Percentiles rank a stretch among this genome's conserved stretches.
Conservation (phyloP, 1,140 invertebrate genomes). For the Drosophila sp. region DNA sequence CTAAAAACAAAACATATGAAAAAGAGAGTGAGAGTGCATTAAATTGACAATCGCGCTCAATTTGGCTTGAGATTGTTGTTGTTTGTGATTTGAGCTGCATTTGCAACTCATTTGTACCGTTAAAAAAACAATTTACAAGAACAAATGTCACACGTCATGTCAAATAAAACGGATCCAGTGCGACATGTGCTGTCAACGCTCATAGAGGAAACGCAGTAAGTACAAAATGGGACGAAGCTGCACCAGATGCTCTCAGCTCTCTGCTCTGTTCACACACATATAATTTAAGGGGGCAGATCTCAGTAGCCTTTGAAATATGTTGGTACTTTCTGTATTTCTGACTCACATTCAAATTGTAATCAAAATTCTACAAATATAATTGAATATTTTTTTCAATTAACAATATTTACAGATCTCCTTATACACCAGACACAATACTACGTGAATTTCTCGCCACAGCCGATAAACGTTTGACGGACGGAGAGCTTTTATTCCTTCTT, state of each 20-base stretch:
- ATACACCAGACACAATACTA: slow-evolving; percentile 64
- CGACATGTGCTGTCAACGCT: slow-evolving; percentile 57
- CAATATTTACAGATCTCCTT: slow-evolving; percentile 44
- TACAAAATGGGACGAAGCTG: slow-evolving; percentile 8
- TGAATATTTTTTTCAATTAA: background rate
- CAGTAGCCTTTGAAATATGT: background rate
- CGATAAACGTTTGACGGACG: slow-evolving; percentile 51
- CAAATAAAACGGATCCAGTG: slow-evolving; percentile 52
- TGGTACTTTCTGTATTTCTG: background rate
- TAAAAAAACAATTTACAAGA: slow-evolving; percentile 20
- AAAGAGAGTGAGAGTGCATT: slow-evolving; percentile 20
- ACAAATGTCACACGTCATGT: slow-evolving; percentile 14
- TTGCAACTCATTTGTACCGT: slow-evolving; percentile 33
- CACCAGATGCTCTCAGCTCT: slow-evolving; percentile 30
- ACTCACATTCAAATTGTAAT: background rate
- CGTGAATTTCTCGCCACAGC: slow-evolving; percentile 65
- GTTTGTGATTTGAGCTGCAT: slow-evolving; percentile 15
- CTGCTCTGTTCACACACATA: background rate
- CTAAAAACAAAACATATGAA: slow-evolving; percentile 6
- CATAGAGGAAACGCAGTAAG: slow-evolving; percentile 65
- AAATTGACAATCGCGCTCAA: slow-evolving; percentile 38
- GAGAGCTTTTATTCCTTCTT: slow-evolving; percentile 60
- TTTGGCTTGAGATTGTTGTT: slow-evolving; percentile 38
- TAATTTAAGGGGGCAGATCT: too few relatives aligned
- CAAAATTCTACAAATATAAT: background rate